Percentiles rank a stretch among this genome's conserved stretches.
phyloP scores from a whole-genome alignment of 2,888 invertebrate genomes.

The Drosophila pegasa region DNA sequence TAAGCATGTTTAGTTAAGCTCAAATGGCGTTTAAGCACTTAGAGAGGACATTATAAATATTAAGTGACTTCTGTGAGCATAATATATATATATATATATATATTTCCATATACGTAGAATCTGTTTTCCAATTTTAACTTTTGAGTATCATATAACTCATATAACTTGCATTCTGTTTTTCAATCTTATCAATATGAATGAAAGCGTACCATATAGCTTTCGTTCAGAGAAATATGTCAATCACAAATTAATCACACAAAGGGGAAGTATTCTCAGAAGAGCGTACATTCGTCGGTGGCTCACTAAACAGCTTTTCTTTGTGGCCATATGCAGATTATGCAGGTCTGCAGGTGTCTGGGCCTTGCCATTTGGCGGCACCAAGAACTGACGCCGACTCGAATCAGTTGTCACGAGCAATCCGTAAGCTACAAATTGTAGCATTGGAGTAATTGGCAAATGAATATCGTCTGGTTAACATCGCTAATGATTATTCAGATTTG shows the following conservation, averaged over 20 bases:
- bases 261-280: not conserved
- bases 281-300: not conserved
- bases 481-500: conserved; percentile 8
- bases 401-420: conserved; percentile 48
- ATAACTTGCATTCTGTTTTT: no score
- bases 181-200: not conserved
- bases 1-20: not conserved
- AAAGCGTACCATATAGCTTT: not conserved
- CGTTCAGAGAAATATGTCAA: not conserved
- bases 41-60: not conserved
- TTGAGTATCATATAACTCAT: no score
- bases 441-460: conserved; percentile 14
- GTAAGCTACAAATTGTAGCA: conserved; percentile 26
- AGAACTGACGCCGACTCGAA: conserved; percentile 16
- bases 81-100: not conserved
- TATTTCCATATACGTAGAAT: not conserved
- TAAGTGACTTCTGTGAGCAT: not conserved
- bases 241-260: not conserved
- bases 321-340: conserved; percentile 35
- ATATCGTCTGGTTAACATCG: conserved; percentile 19
- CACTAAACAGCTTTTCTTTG: not conserved
- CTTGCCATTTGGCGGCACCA: conserved; percentile 57
- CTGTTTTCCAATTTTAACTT: no score
- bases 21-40: not conserved
- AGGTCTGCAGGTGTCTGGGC: conserved; percentile 70